Base-by-base conservation (phyloP, 1,140 invertebrate species). In the Matsumurasca onukii region DNA sequence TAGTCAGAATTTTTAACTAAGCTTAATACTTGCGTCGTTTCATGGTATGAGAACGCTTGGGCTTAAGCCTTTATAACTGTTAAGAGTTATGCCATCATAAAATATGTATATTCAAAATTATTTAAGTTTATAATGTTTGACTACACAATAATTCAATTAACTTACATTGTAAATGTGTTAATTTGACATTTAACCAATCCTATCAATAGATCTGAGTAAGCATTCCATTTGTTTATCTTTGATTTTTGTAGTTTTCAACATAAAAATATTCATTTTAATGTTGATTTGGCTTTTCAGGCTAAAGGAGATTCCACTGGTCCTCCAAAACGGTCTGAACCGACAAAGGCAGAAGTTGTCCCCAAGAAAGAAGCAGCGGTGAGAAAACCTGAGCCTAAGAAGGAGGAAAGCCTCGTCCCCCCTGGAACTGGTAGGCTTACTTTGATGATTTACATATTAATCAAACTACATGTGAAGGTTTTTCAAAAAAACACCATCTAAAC, bases 271-370 rank as follows among this genome's bases (percentile, higher is more conserved):
- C n/a, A n/a, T n/a, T n/a, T n/a, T n/a, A n/a, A n/a, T n/a, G n/a
- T n/a, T n/a, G n/a, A n/a, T n/a, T n/a, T n/a, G n/a, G 29, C 31
- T 25, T 63, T 72, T 45, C 31, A 75, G 75, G 74, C 76, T 1
- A 75, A 75, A 69, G 72, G 74, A 45, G 75, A 76, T 67, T 62
- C 70, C 17, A 71, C 71, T 27, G 73, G 71, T 27, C 71, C 70
- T 49, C 68, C 72, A 15, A 70, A 63, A 31, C 3, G 59, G 24
- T 31, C 57, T 2, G 59, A 63, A 31, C 25, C 59, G 9, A 3
- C 24, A 20, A 63, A 63, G 24, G 64, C 29, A 69, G 68, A 70
- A 61, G 48, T 55, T 69, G 71, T 27, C 62, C 39, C 31, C 69
- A 66, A 59, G 27, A 63, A 63, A 29, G 59, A 63, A 31, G 29